Evolutionary conservation across 2,888 invertebrate species (phyloP), one percentile per base, ranked within the genome.

Genomic region (Priocnemis perturbator): DNA sequence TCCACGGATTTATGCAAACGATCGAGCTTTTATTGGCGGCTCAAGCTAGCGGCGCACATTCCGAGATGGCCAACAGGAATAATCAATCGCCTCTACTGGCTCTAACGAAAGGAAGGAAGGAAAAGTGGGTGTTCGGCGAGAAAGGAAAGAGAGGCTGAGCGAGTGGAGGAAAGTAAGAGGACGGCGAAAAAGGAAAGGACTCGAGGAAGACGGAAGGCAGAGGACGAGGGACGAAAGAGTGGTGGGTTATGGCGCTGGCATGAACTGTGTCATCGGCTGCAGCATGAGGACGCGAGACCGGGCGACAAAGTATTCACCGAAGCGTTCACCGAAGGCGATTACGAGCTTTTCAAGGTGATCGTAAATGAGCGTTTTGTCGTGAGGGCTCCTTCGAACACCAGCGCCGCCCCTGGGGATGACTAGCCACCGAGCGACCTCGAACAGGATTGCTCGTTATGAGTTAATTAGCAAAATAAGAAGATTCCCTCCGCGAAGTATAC

Each of bases 391-490:
- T n/a, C 60, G 47, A 17, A 20, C 56, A 55, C 21, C 53, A 67
- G 58, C 57, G 70, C 71, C 73, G 79, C 71, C 71, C 71, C 58
- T 71, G 69, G 64, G 21, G 57, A 62, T 56, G 56, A 52, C 67
- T 59, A 52, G 59, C 66, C 60, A 59, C 56, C 73, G 70, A 61
- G 44, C 71, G 74, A 73, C 75, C 75, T 77, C 78, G 74, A 73
- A 64, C 45, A 56, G 66, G 71, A 69, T 69, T 68, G 75, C 67
- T 79, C 82, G 82, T 83, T 82, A 81, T 80, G 78, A 81, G 82
- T 78, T 83, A 82, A 83, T 83, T 83, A 82, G 81, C 76, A 78
- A 82, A 83, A 82, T 81, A 82, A 83, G 77, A 81, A 73, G 26
- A 26, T 26, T 26, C 26, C 5, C 26, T 26, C 5, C 26, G 5